Evolutionary conservation across 2,797 vertebrate genomes (phyloP).

Genomic region (Amphiprion clarkii): DNA sequence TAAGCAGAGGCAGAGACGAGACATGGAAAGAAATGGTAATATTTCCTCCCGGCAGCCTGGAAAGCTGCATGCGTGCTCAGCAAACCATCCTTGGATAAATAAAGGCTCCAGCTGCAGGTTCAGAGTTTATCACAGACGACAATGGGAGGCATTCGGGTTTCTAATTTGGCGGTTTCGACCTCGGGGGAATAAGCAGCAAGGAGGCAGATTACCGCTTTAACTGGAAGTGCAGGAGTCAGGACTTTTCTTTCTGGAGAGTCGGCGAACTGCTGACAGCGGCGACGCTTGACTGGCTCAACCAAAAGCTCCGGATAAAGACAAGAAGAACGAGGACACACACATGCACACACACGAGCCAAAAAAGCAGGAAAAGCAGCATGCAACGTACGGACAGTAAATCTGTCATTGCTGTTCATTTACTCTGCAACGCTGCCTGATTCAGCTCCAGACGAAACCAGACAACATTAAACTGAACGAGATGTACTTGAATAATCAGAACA

Average conservation of each 20-base stretch:
- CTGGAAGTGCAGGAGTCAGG: conserved; percentile 55
- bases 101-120: conserved; percentile 22
- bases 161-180: conserved; percentile 35
- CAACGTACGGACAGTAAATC: conserved; percentile 2
- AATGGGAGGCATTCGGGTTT: conserved; percentile 20
- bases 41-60: neutral
- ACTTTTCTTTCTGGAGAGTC: conserved; percentile 47
- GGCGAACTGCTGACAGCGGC: conserved; percentile 48
- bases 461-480: no score
- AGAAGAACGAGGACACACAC: conserved; percentile 16
- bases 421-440: no score
- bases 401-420: neutral
- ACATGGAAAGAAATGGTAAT: neutral
- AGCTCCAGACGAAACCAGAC: no score
- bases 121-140: conserved; percentile 35
- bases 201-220: conserved; percentile 46
- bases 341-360: neutral
- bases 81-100: conserved; percentile 2
- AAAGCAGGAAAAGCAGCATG: conserved; percentile 20
- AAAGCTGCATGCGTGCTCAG: conserved; percentile 20
- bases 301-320: conserved; percentile 29
- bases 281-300: conserved; percentile 17
- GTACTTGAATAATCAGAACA: no score
- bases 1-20: neutral
- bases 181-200: conserved; percentile 30